Evolutionary conservation across 30 jellyfish, hydroid and myxozoan species (phyloP).

Genomic region (Clytia hemisphaerica): DNA sequence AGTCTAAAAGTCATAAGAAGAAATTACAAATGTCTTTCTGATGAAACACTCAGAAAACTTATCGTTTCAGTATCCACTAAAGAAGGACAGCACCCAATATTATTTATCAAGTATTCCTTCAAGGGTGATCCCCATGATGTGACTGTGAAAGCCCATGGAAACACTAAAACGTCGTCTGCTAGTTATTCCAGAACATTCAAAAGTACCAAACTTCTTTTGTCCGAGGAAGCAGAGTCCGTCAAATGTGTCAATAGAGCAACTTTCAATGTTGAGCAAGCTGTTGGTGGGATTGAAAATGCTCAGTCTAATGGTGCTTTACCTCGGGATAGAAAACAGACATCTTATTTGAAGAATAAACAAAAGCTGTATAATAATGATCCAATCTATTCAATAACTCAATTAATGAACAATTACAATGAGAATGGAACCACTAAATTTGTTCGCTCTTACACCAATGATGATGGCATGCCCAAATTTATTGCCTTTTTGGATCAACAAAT

Average conservation of each 20-base stretch:
- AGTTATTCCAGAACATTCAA: conserved; percentile 5
- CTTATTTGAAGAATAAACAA: not conserved
- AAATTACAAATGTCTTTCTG: not conserved
- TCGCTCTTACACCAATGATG: conserved; percentile 13
- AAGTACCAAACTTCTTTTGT: conserved; percentile 4
- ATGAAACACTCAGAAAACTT: not conserved
- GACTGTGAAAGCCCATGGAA: conserved; percentile 12
- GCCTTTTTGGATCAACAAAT: not conserved
- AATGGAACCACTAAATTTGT: not conserved
- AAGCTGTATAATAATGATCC: not conserved
- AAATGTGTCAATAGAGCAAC: not conserved
- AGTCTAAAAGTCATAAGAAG: conserved; percentile 22
- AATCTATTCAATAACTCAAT: not conserved
- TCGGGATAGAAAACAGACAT: conserved; percentile 1
- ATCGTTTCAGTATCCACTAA: not conserved
- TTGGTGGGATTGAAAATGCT: not conserved
- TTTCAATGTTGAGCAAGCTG: conserved; percentile 4
- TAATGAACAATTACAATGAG: no score
- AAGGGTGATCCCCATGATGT: conserved; percentile 5
- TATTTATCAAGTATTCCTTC: not conserved
- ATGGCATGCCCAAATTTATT: not conserved
- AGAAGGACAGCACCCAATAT: not conserved
- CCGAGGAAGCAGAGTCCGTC: no score
- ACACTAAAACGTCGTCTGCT: not conserved
- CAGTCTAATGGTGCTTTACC: conserved; percentile 13